Conservation (phyloP, 1,140 invertebrate species). For the Pogonognathellus flavescens region DNA sequence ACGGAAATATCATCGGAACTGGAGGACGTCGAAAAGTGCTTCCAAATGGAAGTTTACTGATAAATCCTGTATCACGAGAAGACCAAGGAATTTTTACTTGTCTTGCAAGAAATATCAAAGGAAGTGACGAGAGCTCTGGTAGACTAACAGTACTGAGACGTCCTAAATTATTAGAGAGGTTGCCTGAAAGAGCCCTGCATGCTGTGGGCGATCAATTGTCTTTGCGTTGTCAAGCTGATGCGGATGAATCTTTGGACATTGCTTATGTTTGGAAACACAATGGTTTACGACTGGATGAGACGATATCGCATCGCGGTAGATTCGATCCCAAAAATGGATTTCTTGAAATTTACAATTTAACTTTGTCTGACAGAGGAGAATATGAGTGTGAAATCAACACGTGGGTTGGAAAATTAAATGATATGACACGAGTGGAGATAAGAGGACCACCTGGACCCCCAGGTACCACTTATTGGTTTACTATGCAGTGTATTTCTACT, state of each 20-base stretch:
- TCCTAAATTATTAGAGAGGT: constrained; percentile 78
- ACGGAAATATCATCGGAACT: constrained; percentile 83
- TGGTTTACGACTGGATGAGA: constrained; percentile 81
- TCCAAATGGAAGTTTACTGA: constrained; percentile 87
- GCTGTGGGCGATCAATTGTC: constrained; percentile 80
- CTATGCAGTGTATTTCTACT: constrained; percentile 21
- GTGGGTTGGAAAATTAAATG: constrained; percentile 84
- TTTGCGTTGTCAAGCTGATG: constrained; percentile 83
- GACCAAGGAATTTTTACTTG: constrained; percentile 93
- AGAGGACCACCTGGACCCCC: constrained; percentile 88
- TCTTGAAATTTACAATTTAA: constrained; percentile 84
- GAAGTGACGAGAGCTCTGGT: constrained; percentile 84
- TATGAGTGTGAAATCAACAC: constrained; percentile 92
- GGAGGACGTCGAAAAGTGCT: constrained; percentile 84
- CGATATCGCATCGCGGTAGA: constrained; percentile 54
- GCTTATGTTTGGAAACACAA: constrained; percentile 93
- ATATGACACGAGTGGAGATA: constrained; percentile 80
- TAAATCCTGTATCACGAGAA: constrained; percentile 85
- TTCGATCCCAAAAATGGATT: constrained; percentile 72
- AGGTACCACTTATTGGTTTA: constrained; percentile 70
- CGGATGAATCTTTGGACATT: constrained; percentile 86
- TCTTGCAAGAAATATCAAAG: constrained; percentile 86
- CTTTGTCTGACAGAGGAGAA: constrained; percentile 86
- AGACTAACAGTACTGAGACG: constrained; percentile 85
- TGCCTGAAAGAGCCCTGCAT: constrained; percentile 76